A percentile compares a stretch with the other conserved stretches of the same genome.
phyloP scores from a whole-genome alignment of 2,797 vertebrate species.

The Pseudopleuronectes americanus region DNA sequence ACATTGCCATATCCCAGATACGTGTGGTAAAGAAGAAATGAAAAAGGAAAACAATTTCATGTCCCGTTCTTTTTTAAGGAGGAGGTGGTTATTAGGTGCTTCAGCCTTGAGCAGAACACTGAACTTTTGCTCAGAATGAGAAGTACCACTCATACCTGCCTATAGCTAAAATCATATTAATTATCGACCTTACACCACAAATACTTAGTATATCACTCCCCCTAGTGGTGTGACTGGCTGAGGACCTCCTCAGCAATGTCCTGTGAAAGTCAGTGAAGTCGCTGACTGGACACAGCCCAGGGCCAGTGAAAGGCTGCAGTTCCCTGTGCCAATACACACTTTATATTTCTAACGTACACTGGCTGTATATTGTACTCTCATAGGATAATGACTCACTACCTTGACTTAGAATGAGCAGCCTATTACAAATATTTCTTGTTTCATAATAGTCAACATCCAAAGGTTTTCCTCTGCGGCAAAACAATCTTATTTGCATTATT shows the following conservation, averaged over 20 bases:
- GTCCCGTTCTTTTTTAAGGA: not conserved
- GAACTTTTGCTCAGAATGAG: not conserved
- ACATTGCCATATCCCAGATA: too few species aligned
- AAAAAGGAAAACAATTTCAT: not conserved
- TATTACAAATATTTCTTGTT: not conserved
- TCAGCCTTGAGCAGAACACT: not conserved
- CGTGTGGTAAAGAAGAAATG: not conserved
- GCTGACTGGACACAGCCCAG: too few species aligned
- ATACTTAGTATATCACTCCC: conserved; percentile 4
- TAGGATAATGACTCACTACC: too few species aligned
- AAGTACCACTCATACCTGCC: not conserved
- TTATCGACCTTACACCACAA: not conserved
- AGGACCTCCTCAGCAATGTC: not conserved
- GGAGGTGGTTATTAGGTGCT: not conserved
- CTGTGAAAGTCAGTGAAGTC: not conserved
- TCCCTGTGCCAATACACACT: not conserved
- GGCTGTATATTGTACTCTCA: too few species aligned
- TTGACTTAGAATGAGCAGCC: too few species aligned
- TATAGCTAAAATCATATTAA: conserved; percentile 5
- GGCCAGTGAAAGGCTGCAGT: not conserved
- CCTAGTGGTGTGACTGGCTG: conserved; percentile 22
- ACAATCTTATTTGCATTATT: not conserved
- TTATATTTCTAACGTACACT: too few species aligned
- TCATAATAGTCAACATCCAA: not conserved
- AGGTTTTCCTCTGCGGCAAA: not conserved